phyloP scores from a whole-genome alignment of 2,113 vertebrate species.

The Aleadryas rufinucha region DNA sequence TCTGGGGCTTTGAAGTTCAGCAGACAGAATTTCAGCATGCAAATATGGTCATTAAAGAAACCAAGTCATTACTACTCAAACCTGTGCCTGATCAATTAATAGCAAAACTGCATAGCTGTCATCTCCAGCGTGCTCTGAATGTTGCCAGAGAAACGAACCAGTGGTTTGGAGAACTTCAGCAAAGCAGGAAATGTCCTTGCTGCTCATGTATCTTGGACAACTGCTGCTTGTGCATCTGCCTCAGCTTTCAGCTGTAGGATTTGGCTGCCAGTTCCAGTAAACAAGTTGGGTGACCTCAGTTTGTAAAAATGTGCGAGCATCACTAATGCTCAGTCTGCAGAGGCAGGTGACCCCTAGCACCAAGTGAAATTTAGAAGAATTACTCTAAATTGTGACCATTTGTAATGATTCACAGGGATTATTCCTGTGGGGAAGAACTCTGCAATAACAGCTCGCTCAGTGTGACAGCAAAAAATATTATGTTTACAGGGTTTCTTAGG shows the following conservation, averaged over 20 bases:
- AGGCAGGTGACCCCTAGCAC: neutral
- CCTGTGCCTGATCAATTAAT: neutral
- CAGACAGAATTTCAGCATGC: neutral
- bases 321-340: neutral
- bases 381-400: neutral
- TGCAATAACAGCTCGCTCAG: rapidly evolving
- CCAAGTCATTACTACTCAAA: neutral
- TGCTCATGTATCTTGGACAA: neutral
- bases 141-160: neutral
- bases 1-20: neutral
- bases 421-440: neutral
- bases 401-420: neutral
- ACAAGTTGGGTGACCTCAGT: neutral
- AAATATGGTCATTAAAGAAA: neutral
- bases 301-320: rapidly evolving
- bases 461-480: neutral
- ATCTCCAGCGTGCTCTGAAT: neutral
- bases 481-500: neutral
- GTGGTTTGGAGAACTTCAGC: neutral
- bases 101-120: neutral
- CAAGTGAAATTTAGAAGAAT: neutral
- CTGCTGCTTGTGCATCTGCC: neutral
- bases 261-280: neutral
- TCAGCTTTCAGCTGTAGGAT: neutral
- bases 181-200: neutral